phyloP scores from a whole-genome alignment of 1,140 invertebrate species.

The Magallana gigas region DNA sequence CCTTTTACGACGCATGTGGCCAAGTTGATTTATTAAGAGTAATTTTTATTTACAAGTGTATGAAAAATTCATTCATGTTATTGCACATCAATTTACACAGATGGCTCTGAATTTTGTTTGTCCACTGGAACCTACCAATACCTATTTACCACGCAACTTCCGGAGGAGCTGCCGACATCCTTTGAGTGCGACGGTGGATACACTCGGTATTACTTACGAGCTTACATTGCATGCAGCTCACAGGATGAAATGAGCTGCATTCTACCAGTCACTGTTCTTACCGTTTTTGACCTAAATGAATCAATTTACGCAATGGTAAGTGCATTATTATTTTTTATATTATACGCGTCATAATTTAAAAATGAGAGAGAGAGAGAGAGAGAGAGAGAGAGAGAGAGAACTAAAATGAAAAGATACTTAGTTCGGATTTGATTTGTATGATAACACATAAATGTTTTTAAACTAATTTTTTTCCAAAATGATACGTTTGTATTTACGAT shows the following conservation, averaged over 20 bases:
- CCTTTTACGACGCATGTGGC: too few species aligned
- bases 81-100: background rate
- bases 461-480: too few species aligned
- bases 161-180: background rate
- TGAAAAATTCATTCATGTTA: background rate
- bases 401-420: too few species aligned
- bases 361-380: too few species aligned
- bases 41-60: too few species aligned
- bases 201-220: background rate
- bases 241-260: background rate
- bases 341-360: too few species aligned
- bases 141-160: background rate
- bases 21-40: too few species aligned
- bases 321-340: too few species aligned
- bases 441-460: too few species aligned
- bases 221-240: background rate
- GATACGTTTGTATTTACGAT: too few species aligned
- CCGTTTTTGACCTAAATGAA: background rate
- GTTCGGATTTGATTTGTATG: too few species aligned
- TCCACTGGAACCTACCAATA: constrained; percentile 1
- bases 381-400: too few species aligned
- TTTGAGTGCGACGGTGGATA: background rate
- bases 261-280: background rate
- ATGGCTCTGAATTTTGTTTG: background rate
- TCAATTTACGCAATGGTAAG: constrained; percentile 28